phyloP scores from a whole-genome alignment of 1,140 invertebrate genomes.

The Formica exsecta region DNA sequence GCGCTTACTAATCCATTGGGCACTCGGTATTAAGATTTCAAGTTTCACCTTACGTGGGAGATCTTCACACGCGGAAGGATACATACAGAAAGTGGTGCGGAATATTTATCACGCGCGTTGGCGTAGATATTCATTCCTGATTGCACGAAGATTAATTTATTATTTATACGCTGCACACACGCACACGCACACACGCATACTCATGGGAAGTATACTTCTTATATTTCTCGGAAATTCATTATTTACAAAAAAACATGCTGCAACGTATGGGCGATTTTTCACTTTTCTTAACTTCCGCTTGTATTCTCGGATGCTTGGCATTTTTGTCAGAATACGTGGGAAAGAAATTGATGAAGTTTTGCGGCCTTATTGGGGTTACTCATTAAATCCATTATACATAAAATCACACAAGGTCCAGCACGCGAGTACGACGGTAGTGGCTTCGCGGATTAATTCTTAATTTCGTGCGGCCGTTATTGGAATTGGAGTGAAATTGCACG shows the following conservation, averaged over 20 bases:
- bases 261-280: slow-evolving; percentile 7
- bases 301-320: slow-evolving; percentile 28
- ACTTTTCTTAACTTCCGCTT: not conserved
- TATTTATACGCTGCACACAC: slow-evolving; percentile 9
- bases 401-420: slow-evolving; percentile 18
- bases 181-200: not conserved
- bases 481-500: slow-evolving; percentile 59
- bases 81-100: slow-evolving; percentile 5
- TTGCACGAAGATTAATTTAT: slow-evolving; percentile 36
- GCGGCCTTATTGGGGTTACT: not conserved
- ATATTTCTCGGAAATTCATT: slow-evolving; percentile 30
- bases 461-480: slow-evolving; percentile 45
- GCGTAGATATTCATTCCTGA: slow-evolving; percentile 45
- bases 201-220: not conserved
- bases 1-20: not conserved
- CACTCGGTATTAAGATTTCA: not conserved
- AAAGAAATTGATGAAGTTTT: slow-evolving; percentile 26
- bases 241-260: not conserved
- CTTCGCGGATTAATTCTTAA: slow-evolving; percentile 56
- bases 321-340: slow-evolving; percentile 6
- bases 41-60: slow-evolving; percentile 54
- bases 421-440: not conserved
- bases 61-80: slow-evolving; percentile 42
- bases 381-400: not conserved
- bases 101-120: slow-evolving; percentile 48